Conservation (phyloP, 2,797 vertebrate genomes). For the Typhlichthys eigenmanni region DNA sequence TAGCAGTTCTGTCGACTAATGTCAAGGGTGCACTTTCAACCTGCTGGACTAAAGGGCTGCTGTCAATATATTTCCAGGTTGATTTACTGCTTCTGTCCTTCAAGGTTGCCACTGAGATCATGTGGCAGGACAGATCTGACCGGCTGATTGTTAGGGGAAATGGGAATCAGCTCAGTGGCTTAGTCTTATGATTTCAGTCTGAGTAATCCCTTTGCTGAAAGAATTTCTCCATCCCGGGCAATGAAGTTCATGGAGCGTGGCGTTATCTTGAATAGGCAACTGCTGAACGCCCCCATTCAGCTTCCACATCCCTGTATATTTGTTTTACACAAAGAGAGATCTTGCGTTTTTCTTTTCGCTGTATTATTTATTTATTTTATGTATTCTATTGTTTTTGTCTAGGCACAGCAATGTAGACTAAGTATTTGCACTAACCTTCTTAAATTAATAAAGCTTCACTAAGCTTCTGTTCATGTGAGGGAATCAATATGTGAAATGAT, state of each 20-base stretch:
- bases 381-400: constrained; percentile 4
- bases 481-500: too few relatives aligned
- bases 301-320: constrained; percentile 23
- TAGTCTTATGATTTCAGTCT: constrained; percentile 61
- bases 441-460: too few relatives aligned
- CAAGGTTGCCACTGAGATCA: constrained; percentile 61
- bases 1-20: constrained; percentile 29
- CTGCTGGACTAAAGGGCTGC: neutral
- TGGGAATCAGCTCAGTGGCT: constrained; percentile 64
- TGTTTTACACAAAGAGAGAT: constrained; percentile 26
- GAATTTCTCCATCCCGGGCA: constrained; percentile 44
- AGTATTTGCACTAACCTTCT: too few relatives aligned
- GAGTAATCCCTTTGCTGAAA: constrained; percentile 54
- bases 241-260: constrained; percentile 45
- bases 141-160: constrained; percentile 54
- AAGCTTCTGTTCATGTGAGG: too few relatives aligned
- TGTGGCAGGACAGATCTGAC: constrained; percentile 52
- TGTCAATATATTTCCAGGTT: constrained; percentile 25
- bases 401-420: too few relatives aligned
- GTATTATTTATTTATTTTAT: constrained; percentile 15
- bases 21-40: constrained; percentile 22
- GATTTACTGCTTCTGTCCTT: constrained; percentile 39
- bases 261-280: constrained; percentile 43
- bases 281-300: constrained; percentile 8
- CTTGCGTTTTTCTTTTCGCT: constrained; percentile 13